phyloP scores from a whole-genome alignment of 2,888 invertebrate genomes.

The Charanyca ferruginea region DNA sequence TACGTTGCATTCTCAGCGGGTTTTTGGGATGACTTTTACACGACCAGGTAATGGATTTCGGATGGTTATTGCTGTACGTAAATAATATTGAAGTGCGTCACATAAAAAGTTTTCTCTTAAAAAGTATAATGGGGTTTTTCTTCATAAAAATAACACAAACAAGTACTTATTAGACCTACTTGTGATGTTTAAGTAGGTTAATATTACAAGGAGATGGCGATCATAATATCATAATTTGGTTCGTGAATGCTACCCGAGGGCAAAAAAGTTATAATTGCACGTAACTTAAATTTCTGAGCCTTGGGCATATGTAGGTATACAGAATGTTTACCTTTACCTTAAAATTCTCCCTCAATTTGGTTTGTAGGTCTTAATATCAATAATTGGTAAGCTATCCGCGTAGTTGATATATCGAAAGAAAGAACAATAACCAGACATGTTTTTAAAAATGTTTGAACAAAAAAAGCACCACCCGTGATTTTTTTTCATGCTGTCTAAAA shows the following conservation, averaged over 20 bases:
- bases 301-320: not conserved
- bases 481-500: no score
- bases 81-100: constrained; percentile 60
- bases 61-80: constrained; percentile 62
- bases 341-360: no score
- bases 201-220: not conserved
- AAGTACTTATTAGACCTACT: not conserved
- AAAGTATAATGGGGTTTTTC: not conserved
- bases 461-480: no score
- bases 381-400: no score
- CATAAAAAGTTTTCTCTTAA: constrained; percentile 6
- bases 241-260: constrained; percentile 27
- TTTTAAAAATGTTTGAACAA: no score
- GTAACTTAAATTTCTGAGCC: constrained; percentile 31
- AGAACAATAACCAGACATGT: no score
- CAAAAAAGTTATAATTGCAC: constrained; percentile 35
- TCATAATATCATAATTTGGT: not conserved
- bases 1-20: constrained; percentile 81
- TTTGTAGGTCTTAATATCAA: no score
- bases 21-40: constrained; percentile 75
- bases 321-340: no score
- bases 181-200: not conserved
- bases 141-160: not conserved
- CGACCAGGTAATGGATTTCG: constrained; percentile 78
- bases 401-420: no score